Evolutionary conservation across 2,797 vertebrate genomes (phyloP).

Genomic region (Echiichthys vipera): DNA sequence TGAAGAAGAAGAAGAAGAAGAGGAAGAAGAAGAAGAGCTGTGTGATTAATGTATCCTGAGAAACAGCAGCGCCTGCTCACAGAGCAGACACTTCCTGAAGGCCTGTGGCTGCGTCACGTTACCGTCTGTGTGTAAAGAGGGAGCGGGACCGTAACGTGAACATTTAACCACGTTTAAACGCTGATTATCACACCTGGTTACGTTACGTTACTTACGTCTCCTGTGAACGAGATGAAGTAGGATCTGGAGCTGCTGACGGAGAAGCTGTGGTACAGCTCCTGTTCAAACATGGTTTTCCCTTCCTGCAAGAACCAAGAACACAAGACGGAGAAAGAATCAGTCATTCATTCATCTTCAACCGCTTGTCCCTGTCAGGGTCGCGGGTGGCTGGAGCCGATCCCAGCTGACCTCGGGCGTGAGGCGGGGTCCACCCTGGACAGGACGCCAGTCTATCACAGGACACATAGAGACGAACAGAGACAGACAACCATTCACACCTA

Average conservation of each 20-base stretch:
- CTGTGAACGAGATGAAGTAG: conserved; percentile 97
- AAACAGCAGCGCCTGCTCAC: not conserved
- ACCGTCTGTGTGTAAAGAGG: not conserved
- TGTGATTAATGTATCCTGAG: no score
- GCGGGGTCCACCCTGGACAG: no score
- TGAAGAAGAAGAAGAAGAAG: not conserved
- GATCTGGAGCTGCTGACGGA: conserved; percentile 91
- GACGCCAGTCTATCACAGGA: no score
- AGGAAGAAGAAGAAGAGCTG: no score
- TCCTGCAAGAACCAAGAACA: conserved; percentile 85
- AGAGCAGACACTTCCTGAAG: not conserved
- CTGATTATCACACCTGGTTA: not conserved
- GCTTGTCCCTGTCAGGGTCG: no score
- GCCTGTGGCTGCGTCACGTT: not conserved
- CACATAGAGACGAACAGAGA: no score
- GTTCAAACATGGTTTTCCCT: conserved; percentile 94
- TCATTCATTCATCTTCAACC: no score
- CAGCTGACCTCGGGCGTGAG: no score
- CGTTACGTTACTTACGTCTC: conserved; percentile 99
- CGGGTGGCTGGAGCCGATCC: no score
- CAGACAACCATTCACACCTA: no score
- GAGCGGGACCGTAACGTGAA: not conserved
- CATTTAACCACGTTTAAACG: not conserved
- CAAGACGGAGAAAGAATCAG: not conserved
- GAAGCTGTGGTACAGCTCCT: conserved; percentile 98